Evolutionary conservation across 2,797 vertebrate species (phyloP), one percentile per base, ranked within the genome.

Genomic region (Ficedula albicollis): DNA sequence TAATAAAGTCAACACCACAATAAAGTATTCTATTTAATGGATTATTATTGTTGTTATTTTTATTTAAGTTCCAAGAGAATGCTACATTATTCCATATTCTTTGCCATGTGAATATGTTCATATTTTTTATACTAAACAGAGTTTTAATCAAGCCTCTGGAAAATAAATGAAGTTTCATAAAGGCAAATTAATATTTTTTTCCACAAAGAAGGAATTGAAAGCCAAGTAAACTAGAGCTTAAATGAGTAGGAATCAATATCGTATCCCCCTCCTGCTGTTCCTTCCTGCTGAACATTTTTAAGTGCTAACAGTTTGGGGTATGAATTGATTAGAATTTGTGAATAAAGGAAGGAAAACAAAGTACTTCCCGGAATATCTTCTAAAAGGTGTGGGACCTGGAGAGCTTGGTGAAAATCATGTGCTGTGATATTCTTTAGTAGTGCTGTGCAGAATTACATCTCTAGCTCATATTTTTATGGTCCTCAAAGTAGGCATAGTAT

Each of bases 161-260:
- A 97, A 77, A 95, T 26, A 15, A 93, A 69, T 82, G 34, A 74
- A 82, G 60, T 75, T 84, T 34, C 54, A 70, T 94, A 70, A 87
- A 93, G 32, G 44, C 44, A 1, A 69, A 26, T 76, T 44, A 82
- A 25, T 84, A 6, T 67, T 82, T 44, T 60, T 86, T 80, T 92
- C 52, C 34, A 46, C 55, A 69, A 81, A 68, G 60, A 85, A 80
- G 43, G 36, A 88, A 88, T 9, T 58, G 67, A 93, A 96, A 95
- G 59, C 30, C 80, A 84, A 91, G 79, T 87, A 95, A 94, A 81
- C 46, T 43, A 34, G 68, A 73, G 62, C 64, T 90, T 84, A 96
- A 94, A 89, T 68, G 44, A 82, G 74, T 44, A 51, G 55, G 82
- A 90, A 93, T 94, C 91, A 88, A 79, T 96, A 92, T 87, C 34